Conservation (phyloP, 2,797 vertebrate genomes). For the Chelonia mydas region DNA sequence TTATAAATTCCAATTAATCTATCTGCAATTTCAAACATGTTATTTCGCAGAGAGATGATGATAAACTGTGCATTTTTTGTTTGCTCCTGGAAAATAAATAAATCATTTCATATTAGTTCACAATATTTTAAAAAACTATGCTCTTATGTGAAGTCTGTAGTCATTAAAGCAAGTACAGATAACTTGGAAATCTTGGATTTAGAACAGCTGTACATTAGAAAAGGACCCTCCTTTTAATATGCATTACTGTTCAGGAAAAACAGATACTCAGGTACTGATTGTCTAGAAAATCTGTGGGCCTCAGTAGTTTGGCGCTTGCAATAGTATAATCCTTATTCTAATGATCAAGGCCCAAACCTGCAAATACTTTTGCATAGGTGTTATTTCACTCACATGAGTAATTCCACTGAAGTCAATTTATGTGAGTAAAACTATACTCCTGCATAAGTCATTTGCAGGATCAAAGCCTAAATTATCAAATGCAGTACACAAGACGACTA, state of each 20-base stretch:
- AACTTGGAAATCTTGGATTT: neutral
- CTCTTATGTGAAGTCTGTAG: accelerated
- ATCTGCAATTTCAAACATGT: conserved; percentile 99
- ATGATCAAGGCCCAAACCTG: neutral
- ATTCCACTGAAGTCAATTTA: neutral
- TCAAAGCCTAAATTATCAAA: neutral
- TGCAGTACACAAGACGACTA: neutral
- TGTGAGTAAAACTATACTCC: neutral
- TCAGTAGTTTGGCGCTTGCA: neutral
- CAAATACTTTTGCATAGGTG: neutral
- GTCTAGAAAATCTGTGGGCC: neutral
- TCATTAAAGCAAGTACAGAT: neutral
- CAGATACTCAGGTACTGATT: neutral
- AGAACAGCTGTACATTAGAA: neutral
- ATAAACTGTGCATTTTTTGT: conserved; percentile 99
- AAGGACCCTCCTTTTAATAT: neutral
- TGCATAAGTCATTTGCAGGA: neutral
- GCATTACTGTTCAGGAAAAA: neutral
- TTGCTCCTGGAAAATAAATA: conserved; percentile 89
- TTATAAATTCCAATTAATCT: conserved; percentile 97
- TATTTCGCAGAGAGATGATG: conserved; percentile 97
- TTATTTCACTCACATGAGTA: neutral
- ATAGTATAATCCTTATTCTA: neutral
- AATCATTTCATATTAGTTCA: neutral
- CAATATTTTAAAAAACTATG: accelerated